These are phyloP conservation scores for Anomalospiza imberbis DNA, from an alignment of 2,797 vertebrate species.

Conservation along the genomic window DNA sequence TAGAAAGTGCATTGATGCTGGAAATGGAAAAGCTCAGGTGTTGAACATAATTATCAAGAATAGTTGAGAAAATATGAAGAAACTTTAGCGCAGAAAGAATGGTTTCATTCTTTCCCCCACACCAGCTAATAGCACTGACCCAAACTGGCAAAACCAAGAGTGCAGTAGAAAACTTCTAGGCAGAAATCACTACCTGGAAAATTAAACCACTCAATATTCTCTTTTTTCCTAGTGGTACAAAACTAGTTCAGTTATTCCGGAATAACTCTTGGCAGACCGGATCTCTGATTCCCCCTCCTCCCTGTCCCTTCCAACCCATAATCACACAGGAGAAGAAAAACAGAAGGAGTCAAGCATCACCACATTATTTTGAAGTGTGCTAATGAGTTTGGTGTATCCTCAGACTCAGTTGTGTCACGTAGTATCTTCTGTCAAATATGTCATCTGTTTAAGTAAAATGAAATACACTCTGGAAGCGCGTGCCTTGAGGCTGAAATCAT, in stretches of 20 bases:
- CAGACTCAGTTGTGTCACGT: background rate
- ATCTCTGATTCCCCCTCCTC: background rate
- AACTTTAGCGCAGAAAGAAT: background rate
- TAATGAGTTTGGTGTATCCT: background rate
- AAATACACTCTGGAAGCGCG: background rate
- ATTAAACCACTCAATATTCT: background rate
- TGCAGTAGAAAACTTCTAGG: background rate
- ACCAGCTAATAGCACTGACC: background rate
- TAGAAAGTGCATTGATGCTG: background rate
- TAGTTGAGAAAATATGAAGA: background rate
- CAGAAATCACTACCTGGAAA: conserved; percentile 10
- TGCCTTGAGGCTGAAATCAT: background rate
- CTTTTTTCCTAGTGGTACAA: background rate
- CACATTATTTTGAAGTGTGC: background rate
- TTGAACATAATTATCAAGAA: background rate
- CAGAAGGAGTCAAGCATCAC: background rate
- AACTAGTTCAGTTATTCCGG: background rate
- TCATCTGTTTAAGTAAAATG: background rate
- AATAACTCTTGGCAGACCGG: background rate
- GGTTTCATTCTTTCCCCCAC: background rate
- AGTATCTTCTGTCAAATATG: background rate
- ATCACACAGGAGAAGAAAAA: background rate
- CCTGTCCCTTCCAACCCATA: background rate
- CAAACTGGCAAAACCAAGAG: background rate
- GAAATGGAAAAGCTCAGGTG: background rate